A percentile compares a stretch with the other conserved stretches of the same genome.
Evolutionary conservation across 2,888 invertebrate genomes (phyloP).

Genomic region (Apamea sordens): DNA sequence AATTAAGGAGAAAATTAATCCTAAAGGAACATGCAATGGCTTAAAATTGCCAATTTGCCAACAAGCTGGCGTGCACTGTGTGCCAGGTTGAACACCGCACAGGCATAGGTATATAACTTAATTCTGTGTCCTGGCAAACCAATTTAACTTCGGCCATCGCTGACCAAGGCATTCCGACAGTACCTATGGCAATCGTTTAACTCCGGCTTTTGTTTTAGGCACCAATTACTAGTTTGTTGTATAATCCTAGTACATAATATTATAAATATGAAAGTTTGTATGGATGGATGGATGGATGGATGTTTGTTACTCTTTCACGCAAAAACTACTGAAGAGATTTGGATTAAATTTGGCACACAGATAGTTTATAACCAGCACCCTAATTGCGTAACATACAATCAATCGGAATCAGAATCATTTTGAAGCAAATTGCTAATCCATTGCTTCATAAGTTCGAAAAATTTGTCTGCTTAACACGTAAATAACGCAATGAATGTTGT

Average conservation of each 20-base stretch:
- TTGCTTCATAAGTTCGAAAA: no score
- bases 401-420: no score
- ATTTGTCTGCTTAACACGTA: no score
- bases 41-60: slow-evolving; percentile 65
- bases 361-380: no score
- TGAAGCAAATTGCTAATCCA: no score
- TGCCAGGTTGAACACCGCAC: slow-evolving; percentile 52
- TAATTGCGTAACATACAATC: no score
- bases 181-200: slow-evolving; percentile 67
- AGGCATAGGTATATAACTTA: slow-evolving; percentile 69
- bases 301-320: no score
- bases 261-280: no score
- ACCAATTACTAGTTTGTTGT: slow-evolving; percentile 25
- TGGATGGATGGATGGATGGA: no score
- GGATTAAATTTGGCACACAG: no score
- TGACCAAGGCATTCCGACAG: slow-evolving; percentile 71
- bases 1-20: slow-evolving; percentile 57
- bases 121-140: slow-evolving; percentile 76
- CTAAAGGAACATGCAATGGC: slow-evolving; percentile 45
- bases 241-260: neutral
- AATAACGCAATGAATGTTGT: no score
- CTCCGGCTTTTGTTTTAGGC: slow-evolving; percentile 47
- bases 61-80: slow-evolving; percentile 56
- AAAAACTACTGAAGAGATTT: no score
- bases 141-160: slow-evolving; percentile 79